Evolutionary conservation across 2,113 vertebrate genomes (phyloP).

Genomic region (Phyllostomus discolor): DNA sequence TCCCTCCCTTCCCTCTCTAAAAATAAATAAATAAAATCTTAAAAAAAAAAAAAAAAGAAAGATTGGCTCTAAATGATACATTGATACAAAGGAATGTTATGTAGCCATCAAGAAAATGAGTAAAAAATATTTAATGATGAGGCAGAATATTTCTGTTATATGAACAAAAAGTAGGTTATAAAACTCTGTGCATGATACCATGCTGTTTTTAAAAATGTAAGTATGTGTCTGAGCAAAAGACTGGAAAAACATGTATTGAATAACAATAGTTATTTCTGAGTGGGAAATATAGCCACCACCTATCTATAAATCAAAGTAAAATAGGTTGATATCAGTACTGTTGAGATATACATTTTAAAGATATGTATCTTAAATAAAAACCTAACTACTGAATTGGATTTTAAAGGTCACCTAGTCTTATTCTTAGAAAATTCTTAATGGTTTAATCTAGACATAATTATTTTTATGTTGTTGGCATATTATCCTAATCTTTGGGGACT

Average conservation of each 20-base stretch:
- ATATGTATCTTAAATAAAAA: not conserved
- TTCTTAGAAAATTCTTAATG: not conserved
- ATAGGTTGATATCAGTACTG: not conserved
- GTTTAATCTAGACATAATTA: not conserved
- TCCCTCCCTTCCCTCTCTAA: too few species aligned
- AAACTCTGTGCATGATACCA: not conserved
- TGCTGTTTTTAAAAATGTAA: not conserved
- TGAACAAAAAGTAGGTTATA: not conserved
- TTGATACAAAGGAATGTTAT: not conserved
- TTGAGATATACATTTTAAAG: not conserved
- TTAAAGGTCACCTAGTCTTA: not conserved
- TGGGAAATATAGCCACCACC: not conserved
- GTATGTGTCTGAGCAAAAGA: not conserved
- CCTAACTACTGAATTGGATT: not conserved
- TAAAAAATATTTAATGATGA: constrained; percentile 16
- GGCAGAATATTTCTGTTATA: not conserved
- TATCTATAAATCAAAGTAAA: not conserved
- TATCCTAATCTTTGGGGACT: not conserved
- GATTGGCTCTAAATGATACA: not conserved
- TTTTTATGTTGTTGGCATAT: not conserved
- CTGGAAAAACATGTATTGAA: not conserved
- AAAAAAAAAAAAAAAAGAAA: too few species aligned
- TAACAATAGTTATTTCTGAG: not conserved
- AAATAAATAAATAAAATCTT: too few species aligned
- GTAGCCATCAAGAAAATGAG: not conserved